Evolutionary conservation across 1,140 invertebrate species (phyloP).

Genomic region (Neodiprion lecontei): DNA sequence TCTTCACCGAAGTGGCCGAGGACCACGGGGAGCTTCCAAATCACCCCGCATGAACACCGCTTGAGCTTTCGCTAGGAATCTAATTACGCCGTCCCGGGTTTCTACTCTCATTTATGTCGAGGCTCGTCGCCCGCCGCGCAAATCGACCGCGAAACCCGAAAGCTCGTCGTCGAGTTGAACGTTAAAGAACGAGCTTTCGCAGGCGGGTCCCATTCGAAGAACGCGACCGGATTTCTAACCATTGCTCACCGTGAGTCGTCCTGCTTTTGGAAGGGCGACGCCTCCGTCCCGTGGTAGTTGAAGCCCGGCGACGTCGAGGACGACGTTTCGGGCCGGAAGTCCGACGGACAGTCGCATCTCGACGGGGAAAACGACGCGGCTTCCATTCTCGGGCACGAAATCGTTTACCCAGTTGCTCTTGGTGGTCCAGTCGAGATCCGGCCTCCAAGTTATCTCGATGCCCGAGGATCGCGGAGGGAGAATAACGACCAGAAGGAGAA

Average conservation of each 20-base stretch:
- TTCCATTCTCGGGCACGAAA: slow-evolving; percentile 38
- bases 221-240: no score
- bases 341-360: slow-evolving; percentile 47
- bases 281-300: slow-evolving; percentile 49
- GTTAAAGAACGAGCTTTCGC: no score
- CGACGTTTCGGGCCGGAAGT: slow-evolving; percentile 29
- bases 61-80: no score
- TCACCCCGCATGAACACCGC: no score
- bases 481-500: no score
- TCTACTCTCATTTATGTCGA: not conserved
- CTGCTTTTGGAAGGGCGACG: slow-evolving; percentile 42
- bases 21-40: no score
- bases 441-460: slow-evolving; percentile 48
- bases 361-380: slow-evolving; percentile 46
- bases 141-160: no score
- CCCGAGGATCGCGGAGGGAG: not conserved
- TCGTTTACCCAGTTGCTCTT: slow-evolving; percentile 46
- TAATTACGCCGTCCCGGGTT: no score
- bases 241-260: slow-evolving; percentile 11
- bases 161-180: no score
- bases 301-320: slow-evolving; percentile 40
- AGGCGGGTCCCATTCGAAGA: no score
- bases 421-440: slow-evolving; percentile 50
- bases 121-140: not conserved
- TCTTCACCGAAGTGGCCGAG: no score